Conservation (phyloP, 2,113 vertebrate genomes). For the Sapajus apella region DNA sequence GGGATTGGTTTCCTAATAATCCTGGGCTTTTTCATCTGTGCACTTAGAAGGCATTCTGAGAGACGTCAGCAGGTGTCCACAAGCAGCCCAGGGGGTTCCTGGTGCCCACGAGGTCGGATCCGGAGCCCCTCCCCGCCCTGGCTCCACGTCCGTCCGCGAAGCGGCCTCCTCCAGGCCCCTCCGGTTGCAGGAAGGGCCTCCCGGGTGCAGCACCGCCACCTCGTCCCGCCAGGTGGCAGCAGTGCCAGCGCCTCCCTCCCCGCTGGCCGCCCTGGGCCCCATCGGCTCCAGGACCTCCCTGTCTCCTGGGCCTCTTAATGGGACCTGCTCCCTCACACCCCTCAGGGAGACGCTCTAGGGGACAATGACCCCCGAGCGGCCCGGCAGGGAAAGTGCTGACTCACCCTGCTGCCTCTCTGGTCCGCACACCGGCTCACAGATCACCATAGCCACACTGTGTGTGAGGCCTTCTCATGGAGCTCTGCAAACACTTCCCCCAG, state of each 20-base stretch:
- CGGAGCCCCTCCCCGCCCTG: accelerated
- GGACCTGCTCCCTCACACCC: neutral
- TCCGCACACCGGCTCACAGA: neutral
- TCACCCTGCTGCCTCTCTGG: neutral
- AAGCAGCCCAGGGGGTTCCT: neutral
- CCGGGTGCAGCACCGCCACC: neutral
- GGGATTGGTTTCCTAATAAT: neutral
- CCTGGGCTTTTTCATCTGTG: accelerated
- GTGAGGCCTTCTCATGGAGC: neutral
- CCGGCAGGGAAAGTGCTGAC: neutral
- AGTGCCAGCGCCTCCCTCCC: neutral
- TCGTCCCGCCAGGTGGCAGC: conserved; percentile 71
- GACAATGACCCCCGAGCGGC: neutral
- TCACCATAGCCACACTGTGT: accelerated
- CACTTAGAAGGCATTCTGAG: neutral
- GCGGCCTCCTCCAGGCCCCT: neutral
- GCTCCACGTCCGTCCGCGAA: accelerated
- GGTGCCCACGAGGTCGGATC: neutral
- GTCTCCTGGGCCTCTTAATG: neutral
- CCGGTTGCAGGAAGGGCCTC: neutral
- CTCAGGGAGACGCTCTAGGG: neutral
- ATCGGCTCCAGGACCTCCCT: neutral
- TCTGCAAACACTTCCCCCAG: neutral
- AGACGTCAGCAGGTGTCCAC: too few species aligned
- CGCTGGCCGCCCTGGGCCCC: neutral